phyloP scores from a whole-genome alignment of 2,113 vertebrate species.

The Psittacus erithacus region DNA sequence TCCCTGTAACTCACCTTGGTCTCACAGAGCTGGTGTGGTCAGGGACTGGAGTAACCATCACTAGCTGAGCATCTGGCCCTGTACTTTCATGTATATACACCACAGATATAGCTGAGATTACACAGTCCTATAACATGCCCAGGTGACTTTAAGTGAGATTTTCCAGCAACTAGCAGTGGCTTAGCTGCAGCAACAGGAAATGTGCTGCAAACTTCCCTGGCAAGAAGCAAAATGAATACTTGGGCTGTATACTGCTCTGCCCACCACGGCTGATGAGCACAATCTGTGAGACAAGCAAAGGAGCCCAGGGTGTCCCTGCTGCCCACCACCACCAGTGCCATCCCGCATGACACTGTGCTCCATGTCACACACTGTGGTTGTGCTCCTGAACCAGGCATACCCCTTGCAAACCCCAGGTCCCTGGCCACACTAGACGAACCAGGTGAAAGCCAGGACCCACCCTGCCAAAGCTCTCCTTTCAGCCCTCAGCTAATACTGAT shows the following conservation, averaged over 20 bases:
- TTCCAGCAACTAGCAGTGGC: background rate
- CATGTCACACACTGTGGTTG: fast-evolving
- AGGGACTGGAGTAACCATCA: background rate
- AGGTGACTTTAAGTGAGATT: background rate
- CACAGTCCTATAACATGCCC: background rate
- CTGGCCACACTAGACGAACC: fast-evolving
- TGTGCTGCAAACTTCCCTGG: background rate
- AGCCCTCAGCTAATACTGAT: background rate
- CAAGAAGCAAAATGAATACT: background rate
- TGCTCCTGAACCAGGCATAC: fast-evolving
- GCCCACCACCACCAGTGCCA: background rate
- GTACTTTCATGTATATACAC: background rate
- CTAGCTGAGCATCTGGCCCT: background rate
- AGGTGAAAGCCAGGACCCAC: background rate
- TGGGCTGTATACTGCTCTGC: background rate
- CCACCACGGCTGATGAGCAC: fast-evolving
- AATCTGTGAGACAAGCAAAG: background rate
- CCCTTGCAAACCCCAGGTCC: fast-evolving
- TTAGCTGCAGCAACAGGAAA: background rate
- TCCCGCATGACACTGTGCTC: fast-evolving
- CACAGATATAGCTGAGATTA: background rate
- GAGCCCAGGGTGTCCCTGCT: background rate
- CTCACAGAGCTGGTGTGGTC: background rate
- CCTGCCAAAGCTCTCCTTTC: background rate
- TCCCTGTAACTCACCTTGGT: background rate